Percentiles rank a stretch among this genome's conserved stretches.
Conservation (phyloP, 1,140 invertebrate species). For the Solen grandis region DNA sequence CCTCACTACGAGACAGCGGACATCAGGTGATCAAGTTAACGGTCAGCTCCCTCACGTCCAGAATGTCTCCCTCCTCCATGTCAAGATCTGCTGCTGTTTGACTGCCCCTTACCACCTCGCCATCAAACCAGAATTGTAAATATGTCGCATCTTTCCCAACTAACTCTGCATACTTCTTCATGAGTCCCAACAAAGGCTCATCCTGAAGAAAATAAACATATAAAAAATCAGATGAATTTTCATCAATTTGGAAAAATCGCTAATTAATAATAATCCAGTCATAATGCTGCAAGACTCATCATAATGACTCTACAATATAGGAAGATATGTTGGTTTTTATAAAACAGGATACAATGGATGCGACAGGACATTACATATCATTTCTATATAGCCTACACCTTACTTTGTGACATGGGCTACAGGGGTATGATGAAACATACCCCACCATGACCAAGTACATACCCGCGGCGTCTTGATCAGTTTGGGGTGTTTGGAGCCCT, state of each 20-base stretch:
- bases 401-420: too few species aligned
- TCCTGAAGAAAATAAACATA: constrained; percentile 17
- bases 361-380: too few species aligned
- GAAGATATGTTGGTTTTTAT: too few species aligned
- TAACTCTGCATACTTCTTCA: constrained; percentile 13
- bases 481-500: background rate
- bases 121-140: constrained; percentile 33
- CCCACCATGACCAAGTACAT: background rate
- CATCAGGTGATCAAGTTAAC: background rate
- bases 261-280: too few species aligned
- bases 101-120: background rate
- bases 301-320: too few species aligned
- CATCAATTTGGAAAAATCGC: too few species aligned
- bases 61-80: constrained; percentile 17
- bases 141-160: background rate
- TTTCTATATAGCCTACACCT: too few species aligned
- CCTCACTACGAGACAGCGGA: too few species aligned
- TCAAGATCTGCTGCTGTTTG: constrained; percentile 2
- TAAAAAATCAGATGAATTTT: background rate
- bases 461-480: constrained; percentile 5
- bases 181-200: constrained; percentile 1
- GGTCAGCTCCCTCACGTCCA: constrained; percentile 22
- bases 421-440: too few species aligned
- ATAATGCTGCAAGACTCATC: too few species aligned
- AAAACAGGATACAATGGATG: too few species aligned